Conservation (phyloP, 2,888 invertebrate species). For the Leptopilina myrica region DNA sequence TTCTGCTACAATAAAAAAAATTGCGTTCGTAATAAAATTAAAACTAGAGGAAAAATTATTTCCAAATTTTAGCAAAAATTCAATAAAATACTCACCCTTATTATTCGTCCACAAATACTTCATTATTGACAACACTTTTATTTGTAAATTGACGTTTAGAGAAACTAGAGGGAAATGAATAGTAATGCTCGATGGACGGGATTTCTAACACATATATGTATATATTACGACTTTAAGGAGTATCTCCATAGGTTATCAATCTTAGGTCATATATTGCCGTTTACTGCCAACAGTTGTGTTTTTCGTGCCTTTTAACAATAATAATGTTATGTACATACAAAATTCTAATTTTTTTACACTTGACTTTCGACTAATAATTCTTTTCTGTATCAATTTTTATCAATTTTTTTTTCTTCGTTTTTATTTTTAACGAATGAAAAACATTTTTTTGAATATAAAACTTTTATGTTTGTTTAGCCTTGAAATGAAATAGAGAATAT, state of each 20-base stretch:
- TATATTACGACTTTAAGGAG: conserved; percentile 46
- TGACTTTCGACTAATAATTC: background rate
- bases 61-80: background rate
- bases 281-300: conserved; percentile 45
- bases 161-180: conserved; percentile 48
- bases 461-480: too few species aligned
- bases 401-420: background rate
- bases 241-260: conserved; percentile 49
- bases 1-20: too few species aligned
- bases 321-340: conserved; percentile 3
- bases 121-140: conserved; percentile 56
- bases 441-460: too few species aligned
- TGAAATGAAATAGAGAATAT: too few species aligned
- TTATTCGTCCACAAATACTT: conserved; percentile 50
- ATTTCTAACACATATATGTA: conserved; percentile 12
- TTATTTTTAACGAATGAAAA: too few species aligned
- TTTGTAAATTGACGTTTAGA: conserved; percentile 53
- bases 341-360: background rate
- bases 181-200: conserved; percentile 18
- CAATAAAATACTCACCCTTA: conserved; percentile 49
- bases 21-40: too few species aligned
- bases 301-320: background rate
- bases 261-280: conserved; percentile 47
- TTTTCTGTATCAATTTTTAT: background rate
- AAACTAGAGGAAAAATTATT: background rate